A percentile compares a stretch with the other conserved stretches of the same genome.
Evolutionary conservation across 64 coral and sea anemone genomes (phyloP).

Genomic region (Catalaphyllia jardinei): DNA sequence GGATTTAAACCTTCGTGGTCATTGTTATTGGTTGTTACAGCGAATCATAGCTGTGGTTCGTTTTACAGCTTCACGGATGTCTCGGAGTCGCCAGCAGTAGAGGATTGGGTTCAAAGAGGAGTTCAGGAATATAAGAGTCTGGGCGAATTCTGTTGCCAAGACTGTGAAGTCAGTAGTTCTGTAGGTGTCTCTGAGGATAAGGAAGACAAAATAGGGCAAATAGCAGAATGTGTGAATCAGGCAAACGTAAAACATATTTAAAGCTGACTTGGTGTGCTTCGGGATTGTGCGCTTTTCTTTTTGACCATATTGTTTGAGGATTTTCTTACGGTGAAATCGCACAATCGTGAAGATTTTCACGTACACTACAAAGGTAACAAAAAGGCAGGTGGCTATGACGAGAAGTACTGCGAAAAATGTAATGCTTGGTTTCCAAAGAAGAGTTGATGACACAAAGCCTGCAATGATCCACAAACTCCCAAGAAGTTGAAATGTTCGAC

Average conservation of each 20-base stretch:
- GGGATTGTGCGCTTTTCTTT: background rate
- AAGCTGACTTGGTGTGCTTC: background rate
- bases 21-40: too few species aligned
- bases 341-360: constrained; percentile 11
- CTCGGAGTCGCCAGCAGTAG: background rate
- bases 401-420: background rate
- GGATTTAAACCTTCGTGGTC: too few species aligned
- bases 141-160: background rate
- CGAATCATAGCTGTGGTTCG: too few species aligned
- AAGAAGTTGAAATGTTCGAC: background rate
- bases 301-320: background rate
- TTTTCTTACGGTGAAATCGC: background rate
- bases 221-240: background rate
- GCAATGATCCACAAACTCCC: background rate
- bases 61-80: background rate
- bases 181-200: constrained; percentile 9
- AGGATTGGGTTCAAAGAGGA: background rate
- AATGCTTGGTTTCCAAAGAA: constrained; percentile 2
- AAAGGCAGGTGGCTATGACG: background rate
- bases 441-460: constrained; percentile 9
- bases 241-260: constrained; percentile 25
- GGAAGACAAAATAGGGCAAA: constrained; percentile 31
- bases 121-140: constrained; percentile 2
- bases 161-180: background rate
- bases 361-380: background rate